Base-by-base conservation (phyloP, 2,113 vertebrate species). In the Aegithalos caudatus region DNA sequence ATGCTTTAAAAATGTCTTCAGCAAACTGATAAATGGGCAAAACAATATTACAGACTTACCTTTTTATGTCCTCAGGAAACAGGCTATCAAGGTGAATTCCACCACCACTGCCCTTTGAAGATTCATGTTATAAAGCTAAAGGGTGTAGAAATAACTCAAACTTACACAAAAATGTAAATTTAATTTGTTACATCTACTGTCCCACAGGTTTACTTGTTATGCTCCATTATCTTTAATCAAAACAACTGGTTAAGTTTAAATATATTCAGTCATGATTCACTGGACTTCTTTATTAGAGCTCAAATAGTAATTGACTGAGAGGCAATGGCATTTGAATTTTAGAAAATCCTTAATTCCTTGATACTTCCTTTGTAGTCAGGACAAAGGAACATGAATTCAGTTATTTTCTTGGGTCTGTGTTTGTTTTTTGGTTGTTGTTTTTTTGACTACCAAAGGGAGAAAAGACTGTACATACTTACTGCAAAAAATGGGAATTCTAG, bases 1-100 rank as follows among this genome's bases (percentile, higher is more conserved):
- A 67, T 64, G 72, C 61, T 84, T 31, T 91, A 81, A 84, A 95
- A 92, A 83, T 70, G 81, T 82, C 89, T 91, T 80, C 78, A 80
- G 27, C 24, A 77, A 91, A 65, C 58, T 94, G 94, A 91, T 91
- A 91, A 87, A 89, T 79, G 83, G 66, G 66, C n/a, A 94, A 95
- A 89, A 85, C 57, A 91, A 38, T 84, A 91, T 76, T 38, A 35
- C 60, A 76, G 57, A 47, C 57, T 92, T 90, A 69, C 65, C 50
- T 88, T 69, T 69, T 10, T 35, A 23, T 23, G 21, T 71, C 35
- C 33, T 94, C 86, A 93, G 94, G 95, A 94, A 94, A 78, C 25
- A 58, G 51, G 54, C 67, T 62, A 37, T 94, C 73, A 90, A 69
- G 54, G 51, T 87, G 54, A 95, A 94, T 94, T 96, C 73, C 66